Evolutionary conservation across 1,140 invertebrate genomes (phyloP).

Genomic region (Diploscapter pachys): DNA sequence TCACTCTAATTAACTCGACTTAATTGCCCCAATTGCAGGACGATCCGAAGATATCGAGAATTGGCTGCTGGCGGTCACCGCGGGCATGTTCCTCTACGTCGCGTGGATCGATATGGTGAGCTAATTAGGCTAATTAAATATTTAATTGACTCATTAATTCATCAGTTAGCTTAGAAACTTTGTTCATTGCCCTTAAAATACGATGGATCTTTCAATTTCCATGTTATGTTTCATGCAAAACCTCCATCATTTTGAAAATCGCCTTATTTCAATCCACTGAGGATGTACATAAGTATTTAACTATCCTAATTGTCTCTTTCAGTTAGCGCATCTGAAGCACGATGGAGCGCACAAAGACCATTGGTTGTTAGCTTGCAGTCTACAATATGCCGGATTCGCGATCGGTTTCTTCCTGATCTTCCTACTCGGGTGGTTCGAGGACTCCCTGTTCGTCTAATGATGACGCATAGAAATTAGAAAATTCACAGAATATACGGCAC

Average conservation of each 20-base stretch:
- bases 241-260: too few relatives aligned
- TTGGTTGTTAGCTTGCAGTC: constrained; percentile 17
- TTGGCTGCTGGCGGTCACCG: constrained; percentile 22
- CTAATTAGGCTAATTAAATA: not conserved
- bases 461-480: not conserved
- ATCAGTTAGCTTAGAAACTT: too few relatives aligned
- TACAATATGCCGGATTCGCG: constrained; percentile 28
- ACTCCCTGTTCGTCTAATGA: constrained; percentile 6
- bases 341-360: constrained; percentile 16
- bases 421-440: constrained; percentile 30
- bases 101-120: constrained; percentile 32
- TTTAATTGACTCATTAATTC: not conserved
- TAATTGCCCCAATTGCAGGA: not conserved
- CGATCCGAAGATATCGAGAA: constrained; percentile 7
- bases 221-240: too few relatives aligned
- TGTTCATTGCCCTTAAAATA: too few relatives aligned
- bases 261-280: too few relatives aligned
- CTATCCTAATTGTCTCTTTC: not conserved
- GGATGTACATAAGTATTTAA: too few relatives aligned
- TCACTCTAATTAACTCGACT: too few relatives aligned
- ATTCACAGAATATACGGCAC: not conserved
- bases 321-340: constrained; percentile 31
- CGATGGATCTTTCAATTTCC: too few relatives aligned
- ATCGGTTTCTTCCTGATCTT: constrained; percentile 24
- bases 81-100: constrained; percentile 36